Percentiles rank a stretch among this genome's conserved stretches.
Evolutionary conservation across 2,113 vertebrate species (phyloP).

Genomic region (Silurus asotus): DNA sequence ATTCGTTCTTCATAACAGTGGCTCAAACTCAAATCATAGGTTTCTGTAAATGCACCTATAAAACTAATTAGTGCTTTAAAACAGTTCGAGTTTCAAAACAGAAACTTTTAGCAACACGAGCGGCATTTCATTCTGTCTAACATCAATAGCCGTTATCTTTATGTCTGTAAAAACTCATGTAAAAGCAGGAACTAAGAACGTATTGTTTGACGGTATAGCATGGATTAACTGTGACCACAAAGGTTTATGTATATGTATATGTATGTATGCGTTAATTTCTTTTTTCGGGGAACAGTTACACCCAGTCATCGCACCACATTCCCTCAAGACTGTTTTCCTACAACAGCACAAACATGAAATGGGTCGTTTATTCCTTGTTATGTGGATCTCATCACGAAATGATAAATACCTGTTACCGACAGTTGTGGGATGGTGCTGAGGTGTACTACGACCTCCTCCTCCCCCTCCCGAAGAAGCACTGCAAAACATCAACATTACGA

Average conservation of each 20-base stretch:
- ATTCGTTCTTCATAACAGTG: too few relatives aligned
- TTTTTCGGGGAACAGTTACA: neutral
- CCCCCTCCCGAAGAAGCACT: constrained; percentile 99
- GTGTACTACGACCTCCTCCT: constrained; percentile 98
- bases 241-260: too few relatives aligned
- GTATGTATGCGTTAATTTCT: too few relatives aligned
- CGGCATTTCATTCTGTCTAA: neutral
- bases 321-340: neutral
- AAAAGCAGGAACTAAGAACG: neutral
- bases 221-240: too few relatives aligned
- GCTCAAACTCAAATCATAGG: too few relatives aligned
- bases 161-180: too few relatives aligned
- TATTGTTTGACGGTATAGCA: neutral
- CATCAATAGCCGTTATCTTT: neutral
- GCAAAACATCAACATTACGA: neutral
- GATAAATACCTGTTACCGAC: constrained; percentile 91
- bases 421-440: constrained; percentile 99
- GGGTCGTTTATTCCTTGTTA: neutral
- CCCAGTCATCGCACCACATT: neutral
- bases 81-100: too few relatives aligned
- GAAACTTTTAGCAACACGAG: neutral
- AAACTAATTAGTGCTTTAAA: too few relatives aligned
- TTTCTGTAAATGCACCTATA: too few relatives aligned
- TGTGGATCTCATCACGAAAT: too few relatives aligned
- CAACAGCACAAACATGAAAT: neutral